Evolutionary conservation across 2,797 vertebrate species (phyloP), one percentile per base, ranked within the genome.

Genomic region (Loris lydekkerianus): DNA sequence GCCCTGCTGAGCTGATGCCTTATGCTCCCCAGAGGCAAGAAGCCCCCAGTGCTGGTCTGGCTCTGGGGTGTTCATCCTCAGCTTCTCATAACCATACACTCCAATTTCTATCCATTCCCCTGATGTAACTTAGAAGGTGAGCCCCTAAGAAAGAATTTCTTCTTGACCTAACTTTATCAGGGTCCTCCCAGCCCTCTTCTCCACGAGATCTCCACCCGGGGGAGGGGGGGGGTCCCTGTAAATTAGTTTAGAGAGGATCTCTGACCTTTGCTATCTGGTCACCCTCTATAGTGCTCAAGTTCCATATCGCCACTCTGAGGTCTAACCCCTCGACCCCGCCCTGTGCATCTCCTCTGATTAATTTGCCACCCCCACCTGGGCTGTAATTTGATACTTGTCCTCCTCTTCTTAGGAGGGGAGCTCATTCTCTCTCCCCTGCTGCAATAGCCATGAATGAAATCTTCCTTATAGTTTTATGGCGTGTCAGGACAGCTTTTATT

Each of bases 11-110:
- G 23, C 56, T 15, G n/a, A 7, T 0, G 21, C 1, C 2, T 72
- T 21, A 20, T 72, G n/a, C n/a, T 69, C 21, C 18, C 67, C 67
- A 21, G n/a, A 69, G 67, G 1, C 29, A 0, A 17, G 73, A 37
- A 14, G 34, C 23, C 15, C 53, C 31, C 46, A 5, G 1, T n/a
- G 1, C 10, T 10, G 4, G 5, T 27, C 56, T 29, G 75, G 37
- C 18, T 29, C 37, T 20, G 1, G 10, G 0, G 3, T 25, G 27
- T 40, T 20, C 2, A 20, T 43, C 37, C 27, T 21, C 10, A 11
- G 27, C 17, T 8, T 43, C 37, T 5, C 0, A 61, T 23, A 29
- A 63, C 20, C 27, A 4, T 37, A 31, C 7, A 4, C 27, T 31
- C 15, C 27, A 46, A 15, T 5, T 27, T 10, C 78, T 60, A 5